Conservation (phyloP, 2,113 vertebrate species). For the Notarius lentiginosus region DNA sequence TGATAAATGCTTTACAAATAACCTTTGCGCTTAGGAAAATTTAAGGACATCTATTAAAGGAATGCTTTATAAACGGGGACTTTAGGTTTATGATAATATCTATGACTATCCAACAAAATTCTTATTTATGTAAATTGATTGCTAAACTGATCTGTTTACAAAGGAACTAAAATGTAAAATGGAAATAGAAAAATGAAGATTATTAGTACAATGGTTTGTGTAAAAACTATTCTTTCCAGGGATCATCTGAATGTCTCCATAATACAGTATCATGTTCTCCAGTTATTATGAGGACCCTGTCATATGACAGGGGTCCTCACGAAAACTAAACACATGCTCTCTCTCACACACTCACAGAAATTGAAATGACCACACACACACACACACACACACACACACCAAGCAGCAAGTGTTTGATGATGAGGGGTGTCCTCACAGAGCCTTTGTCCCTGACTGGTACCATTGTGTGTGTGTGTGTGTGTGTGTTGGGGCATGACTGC, state of each 20-base stretch:
- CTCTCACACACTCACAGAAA: not conserved
- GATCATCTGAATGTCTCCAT: not conserved
- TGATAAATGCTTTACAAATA: too few relatives aligned
- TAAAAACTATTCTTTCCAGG: not conserved
- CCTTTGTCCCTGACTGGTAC: conserved; percentile 30
- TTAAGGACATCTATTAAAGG: too few relatives aligned
- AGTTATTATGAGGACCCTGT: not conserved
- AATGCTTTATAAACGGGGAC: too few relatives aligned
- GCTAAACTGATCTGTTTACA: not conserved
- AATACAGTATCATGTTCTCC: not conserved
- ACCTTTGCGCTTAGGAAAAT: too few relatives aligned
- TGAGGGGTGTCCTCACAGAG: conserved; percentile 3
- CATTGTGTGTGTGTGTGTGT: conserved; percentile 22
- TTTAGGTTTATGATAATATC: not conserved
- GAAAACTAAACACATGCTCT: not conserved
- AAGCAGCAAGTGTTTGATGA: not conserved
- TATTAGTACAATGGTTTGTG: not conserved
- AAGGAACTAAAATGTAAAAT: not conserved
- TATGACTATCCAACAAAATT: not conserved
- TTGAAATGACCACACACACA: not conserved
- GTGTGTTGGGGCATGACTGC: conserved; percentile 19
- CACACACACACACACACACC: conserved; percentile 7
- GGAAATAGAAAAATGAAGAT: not conserved
- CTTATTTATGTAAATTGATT: not conserved
- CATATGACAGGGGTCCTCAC: not conserved